phyloP scores from a whole-genome alignment of 1,140 invertebrate genomes.

The Panagrolaimus sp. region DNA sequence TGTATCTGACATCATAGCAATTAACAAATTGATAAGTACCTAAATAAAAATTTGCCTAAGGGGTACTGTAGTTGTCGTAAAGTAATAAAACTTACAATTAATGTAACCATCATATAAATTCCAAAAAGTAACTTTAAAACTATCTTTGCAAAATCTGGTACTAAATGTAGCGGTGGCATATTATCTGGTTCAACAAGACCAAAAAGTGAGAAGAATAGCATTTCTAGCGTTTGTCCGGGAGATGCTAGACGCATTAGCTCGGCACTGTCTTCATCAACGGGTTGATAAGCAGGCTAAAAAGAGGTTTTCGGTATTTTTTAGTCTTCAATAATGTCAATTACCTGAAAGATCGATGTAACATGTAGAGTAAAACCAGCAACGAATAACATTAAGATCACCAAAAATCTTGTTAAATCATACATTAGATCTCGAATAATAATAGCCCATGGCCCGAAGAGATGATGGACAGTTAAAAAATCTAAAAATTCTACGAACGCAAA shows the following conservation, averaged over 20 bases:
- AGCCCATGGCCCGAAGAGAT: slow-evolving; percentile 93
- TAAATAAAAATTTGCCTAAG: neutral
- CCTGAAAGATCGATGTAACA: slow-evolving; percentile 88
- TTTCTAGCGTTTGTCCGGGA: slow-evolving; percentile 83
- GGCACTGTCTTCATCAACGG: slow-evolving; percentile 57
- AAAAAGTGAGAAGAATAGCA: slow-evolving; percentile 94
- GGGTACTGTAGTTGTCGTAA: neutral
- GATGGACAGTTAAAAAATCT: slow-evolving; percentile 84
- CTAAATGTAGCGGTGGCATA: slow-evolving; percentile 63
- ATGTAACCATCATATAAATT: slow-evolving; percentile 91
- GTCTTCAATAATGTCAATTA: no score
- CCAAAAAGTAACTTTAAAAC: slow-evolving; percentile 69
- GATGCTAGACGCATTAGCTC: slow-evolving; percentile 56
- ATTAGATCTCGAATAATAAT: slow-evolving; percentile 66
- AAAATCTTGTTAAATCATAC: slow-evolving; percentile 78
- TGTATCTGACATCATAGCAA: slow-evolving; percentile 99
- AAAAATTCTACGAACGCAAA: slow-evolving; percentile 92
- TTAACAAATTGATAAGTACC: slow-evolving; percentile 85
- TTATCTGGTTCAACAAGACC: slow-evolving; percentile 80
- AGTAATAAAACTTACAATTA: slow-evolving; percentile 74
- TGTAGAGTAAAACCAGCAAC: slow-evolving; percentile 97
- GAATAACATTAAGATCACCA: slow-evolving; percentile 92
- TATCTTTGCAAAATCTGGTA: slow-evolving; percentile 62
- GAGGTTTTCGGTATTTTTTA: no score
- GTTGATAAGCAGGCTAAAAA: slow-evolving; percentile 30